Evolutionary conservation across 2,797 vertebrate genomes (phyloP).

Genomic region (Echiichthys vipera): DNA sequence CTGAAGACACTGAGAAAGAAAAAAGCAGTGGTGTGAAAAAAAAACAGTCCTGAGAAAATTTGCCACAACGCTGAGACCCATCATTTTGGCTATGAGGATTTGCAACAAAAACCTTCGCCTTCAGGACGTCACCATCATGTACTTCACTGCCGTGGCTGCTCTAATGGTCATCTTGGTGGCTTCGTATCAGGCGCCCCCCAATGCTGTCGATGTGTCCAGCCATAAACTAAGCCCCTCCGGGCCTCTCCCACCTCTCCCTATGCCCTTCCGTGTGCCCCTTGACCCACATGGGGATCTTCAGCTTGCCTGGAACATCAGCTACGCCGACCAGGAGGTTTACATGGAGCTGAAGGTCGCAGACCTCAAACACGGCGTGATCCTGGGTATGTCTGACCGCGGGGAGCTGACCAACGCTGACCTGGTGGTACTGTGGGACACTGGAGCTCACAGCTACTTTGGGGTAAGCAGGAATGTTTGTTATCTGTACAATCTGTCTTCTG

Average conservation of each 20-base stretch:
- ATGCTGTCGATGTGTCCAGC: conserved; percentile 80
- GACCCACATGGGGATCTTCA: conserved; percentile 88
- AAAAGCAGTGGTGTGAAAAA: neutral
- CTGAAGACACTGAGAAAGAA: neutral
- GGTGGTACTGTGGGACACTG: conserved; percentile 90
- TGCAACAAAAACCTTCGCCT: conserved; percentile 83
- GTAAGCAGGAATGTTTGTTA: conserved; percentile 48
- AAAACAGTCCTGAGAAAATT: neutral
- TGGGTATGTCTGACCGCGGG: conserved; percentile 94
- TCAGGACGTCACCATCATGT: conserved; percentile 91
- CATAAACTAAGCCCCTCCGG: conserved; percentile 23
- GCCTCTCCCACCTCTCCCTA: conserved; percentile 66
- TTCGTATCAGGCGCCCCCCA: conserved; percentile 85
- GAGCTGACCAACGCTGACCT: conserved; percentile 91
- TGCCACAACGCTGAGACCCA: neutral
- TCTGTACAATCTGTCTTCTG: neutral
- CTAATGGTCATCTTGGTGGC: conserved; percentile 93
- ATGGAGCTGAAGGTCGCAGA: conserved; percentile 86
- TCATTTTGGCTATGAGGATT: conserved; percentile 67
- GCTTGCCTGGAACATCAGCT: conserved; percentile 95
- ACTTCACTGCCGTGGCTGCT: conserved; percentile 88
- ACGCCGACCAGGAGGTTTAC: conserved; percentile 82
- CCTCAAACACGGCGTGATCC: conserved; percentile 86
- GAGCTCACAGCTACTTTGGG: conserved; percentile 79
- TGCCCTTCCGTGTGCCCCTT: conserved; percentile 90